Percentiles rank a stretch among this genome's conserved stretches.
phyloP scores from a whole-genome alignment of 2,888 invertebrate genomes.

The Cyclophora punctaria region DNA sequence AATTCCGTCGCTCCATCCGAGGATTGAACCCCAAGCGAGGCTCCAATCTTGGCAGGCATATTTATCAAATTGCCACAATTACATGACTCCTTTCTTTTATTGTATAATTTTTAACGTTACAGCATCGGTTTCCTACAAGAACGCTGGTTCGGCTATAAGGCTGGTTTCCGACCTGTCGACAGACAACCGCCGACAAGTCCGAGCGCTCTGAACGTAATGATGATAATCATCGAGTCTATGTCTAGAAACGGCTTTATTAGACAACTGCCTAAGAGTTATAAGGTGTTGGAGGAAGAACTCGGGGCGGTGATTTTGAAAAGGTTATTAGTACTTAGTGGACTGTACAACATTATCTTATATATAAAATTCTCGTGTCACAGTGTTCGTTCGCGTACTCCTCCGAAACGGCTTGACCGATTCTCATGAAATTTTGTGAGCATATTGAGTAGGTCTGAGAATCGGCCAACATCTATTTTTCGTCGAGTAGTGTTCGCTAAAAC shows the following conservation, averaged over 20 bases:
- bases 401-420: too few relatives aligned
- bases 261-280: constrained; percentile 84
- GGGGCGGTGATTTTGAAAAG: constrained; percentile 21
- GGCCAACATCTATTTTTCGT: too few relatives aligned
- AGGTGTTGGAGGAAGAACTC: constrained; percentile 75
- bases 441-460: too few relatives aligned
- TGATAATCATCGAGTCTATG: constrained; percentile 91
- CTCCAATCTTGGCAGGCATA: too few relatives aligned
- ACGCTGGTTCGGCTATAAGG: constrained; percentile 40
- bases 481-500: too few relatives aligned
- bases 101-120: constrained; percentile 5
- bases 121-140: constrained; percentile 24
- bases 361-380: too few relatives aligned
- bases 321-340: constrained; percentile 14
- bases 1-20: too few relatives aligned
- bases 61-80: too few relatives aligned
- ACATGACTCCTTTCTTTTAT: background rate
- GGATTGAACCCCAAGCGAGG: too few relatives aligned
- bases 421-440: too few relatives aligned
- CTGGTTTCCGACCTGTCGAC: constrained; percentile 34
- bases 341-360: too few relatives aligned
- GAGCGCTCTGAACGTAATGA: constrained; percentile 78
- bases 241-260: constrained; percentile 88
- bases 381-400: too few relatives aligned
- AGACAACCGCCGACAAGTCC: constrained; percentile 8